A percentile compares a stretch with the other conserved stretches of the same genome.
Evolutionary conservation across 2,888 invertebrate species (phyloP).

Genomic region (Ennomos erosarius): DNA sequence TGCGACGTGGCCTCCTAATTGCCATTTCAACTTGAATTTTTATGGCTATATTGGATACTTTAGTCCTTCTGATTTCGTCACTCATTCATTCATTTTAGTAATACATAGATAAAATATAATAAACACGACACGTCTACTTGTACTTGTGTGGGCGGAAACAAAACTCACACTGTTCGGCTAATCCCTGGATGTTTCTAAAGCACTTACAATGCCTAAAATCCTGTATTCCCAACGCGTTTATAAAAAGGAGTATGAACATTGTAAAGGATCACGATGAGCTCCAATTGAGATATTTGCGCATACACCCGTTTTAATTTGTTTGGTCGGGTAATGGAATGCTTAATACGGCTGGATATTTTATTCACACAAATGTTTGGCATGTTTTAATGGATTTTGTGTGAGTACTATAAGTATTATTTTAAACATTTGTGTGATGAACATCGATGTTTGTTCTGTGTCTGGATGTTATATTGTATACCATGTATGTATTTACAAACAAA

Average conservation of each 20-base stretch:
- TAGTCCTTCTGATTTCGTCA: too few relatives aligned
- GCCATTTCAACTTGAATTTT: too few relatives aligned
- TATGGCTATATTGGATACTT: too few relatives aligned
- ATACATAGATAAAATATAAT: too few relatives aligned
- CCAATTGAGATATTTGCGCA: constrained; percentile 42
- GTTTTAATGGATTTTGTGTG: constrained; percentile 18
- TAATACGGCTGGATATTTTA: constrained; percentile 28
- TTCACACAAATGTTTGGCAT: constrained; percentile 24
- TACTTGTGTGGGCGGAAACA: too few relatives aligned
- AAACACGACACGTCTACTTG: too few relatives aligned
- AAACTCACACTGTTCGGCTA: constrained; percentile 1
- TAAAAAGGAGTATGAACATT: constrained; percentile 14
- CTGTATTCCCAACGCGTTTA: constrained; percentile 28
- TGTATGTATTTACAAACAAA: too few relatives aligned
- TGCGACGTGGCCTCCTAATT: too few relatives aligned
- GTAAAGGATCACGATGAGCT: constrained; percentile 38
- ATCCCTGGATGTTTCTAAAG: constrained; percentile 8
- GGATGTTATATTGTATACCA: too few relatives aligned
- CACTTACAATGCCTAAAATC: constrained; percentile 13
- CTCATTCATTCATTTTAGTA: too few relatives aligned
- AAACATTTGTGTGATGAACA: too few relatives aligned
- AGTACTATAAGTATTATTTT: constrained; percentile 10
- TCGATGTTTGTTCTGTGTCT: too few relatives aligned
- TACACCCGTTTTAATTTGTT: constrained; percentile 48
- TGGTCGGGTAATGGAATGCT: constrained; percentile 48